Base-by-base conservation (phyloP, 2,113 vertebrate species). In the Epinephelus moara region DNA sequence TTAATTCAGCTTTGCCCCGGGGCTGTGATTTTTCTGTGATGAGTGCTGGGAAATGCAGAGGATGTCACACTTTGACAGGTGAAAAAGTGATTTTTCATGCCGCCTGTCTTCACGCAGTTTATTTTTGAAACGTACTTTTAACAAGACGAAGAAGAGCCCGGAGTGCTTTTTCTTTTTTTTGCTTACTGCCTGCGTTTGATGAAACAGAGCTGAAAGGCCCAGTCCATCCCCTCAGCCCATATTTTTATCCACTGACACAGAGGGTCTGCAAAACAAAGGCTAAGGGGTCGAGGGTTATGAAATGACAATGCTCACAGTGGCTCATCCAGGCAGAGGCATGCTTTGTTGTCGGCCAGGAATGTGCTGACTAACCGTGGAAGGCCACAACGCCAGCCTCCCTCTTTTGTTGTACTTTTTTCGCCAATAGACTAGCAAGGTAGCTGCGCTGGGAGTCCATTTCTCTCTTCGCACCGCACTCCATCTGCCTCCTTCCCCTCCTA, bases 331-430 rank as follows among this genome's bases (percentile, higher is more conserved):
- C 89, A 86, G 79, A 90, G 90, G 88, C 87, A 80, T 82, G 91
- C 92, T 93, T 95, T 95, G 93, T 94, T 95, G 92, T 95, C 23
- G 8, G 74, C 50, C 81, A 89, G 94, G 95, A 96, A 96, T 96
- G 94, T 95, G 95, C 94, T 95, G 94, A 95, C 92, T 86, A 91
- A 91, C 76, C 59, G 47, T 69, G 70, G 81, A 89, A 86, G 90
- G 86, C 92, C 89, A 85, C 90, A 86, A 91, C 50, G 87, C 87
- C 89, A 85, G 82, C 88, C 89, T 81, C 74, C 85, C 75, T 7
- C 82, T 89, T 91, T 94, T 92, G 89, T 93, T 89, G 55, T 75
- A 62, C 77, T 86, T 80, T 91, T 81, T 82, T 81, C 45, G 55
- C 78, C 80, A 63, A 69, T 88, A 81, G 87, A 87, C 86, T 78